Percentiles rank a stretch among this genome's conserved stretches.
Evolutionary conservation across 2,888 invertebrate genomes (phyloP).

Genomic region (Oligia strigilis): DNA sequence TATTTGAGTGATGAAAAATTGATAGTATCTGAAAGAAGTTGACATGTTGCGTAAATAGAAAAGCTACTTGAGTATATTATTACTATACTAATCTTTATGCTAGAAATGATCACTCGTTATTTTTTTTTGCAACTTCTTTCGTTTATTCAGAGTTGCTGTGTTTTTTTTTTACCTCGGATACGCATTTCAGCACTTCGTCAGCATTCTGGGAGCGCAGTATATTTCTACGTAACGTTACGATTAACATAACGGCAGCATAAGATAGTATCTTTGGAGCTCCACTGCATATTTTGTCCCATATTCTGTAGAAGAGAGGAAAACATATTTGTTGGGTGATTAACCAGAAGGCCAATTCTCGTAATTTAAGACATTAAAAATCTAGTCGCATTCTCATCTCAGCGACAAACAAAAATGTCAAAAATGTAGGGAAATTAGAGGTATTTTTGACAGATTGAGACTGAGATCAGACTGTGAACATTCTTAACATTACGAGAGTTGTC

Average conservation of each 20-base stretch:
- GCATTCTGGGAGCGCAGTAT: constrained; percentile 91
- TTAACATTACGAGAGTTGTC: too few relatives aligned
- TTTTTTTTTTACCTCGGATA: constrained; percentile 88
- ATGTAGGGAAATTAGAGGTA: background rate
- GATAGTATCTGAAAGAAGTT: too few relatives aligned
- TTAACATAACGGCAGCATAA: constrained; percentile 94
- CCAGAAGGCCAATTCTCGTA: background rate
- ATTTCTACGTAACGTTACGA: constrained; percentile 93
- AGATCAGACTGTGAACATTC: background rate
- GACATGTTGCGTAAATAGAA: background rate
- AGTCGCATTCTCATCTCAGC: too few relatives aligned
- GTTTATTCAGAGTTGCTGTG: background rate
- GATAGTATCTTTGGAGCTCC: constrained; percentile 96
- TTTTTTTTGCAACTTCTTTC: background rate
- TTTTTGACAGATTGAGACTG: background rate
- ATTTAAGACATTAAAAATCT: too few relatives aligned
- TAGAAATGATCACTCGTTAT: background rate
- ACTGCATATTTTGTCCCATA: constrained; percentile 97
- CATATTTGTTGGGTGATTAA: background rate
- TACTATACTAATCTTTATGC: background rate
- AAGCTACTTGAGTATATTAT: background rate
- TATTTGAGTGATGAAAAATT: background rate
- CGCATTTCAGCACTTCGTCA: constrained; percentile 91
- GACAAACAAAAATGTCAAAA: background rate
- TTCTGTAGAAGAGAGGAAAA: constrained; percentile 86